Evolutionary conservation across 2,797 vertebrate genomes (phyloP).

Genomic region (Chelidonichthys spinosus): DNA sequence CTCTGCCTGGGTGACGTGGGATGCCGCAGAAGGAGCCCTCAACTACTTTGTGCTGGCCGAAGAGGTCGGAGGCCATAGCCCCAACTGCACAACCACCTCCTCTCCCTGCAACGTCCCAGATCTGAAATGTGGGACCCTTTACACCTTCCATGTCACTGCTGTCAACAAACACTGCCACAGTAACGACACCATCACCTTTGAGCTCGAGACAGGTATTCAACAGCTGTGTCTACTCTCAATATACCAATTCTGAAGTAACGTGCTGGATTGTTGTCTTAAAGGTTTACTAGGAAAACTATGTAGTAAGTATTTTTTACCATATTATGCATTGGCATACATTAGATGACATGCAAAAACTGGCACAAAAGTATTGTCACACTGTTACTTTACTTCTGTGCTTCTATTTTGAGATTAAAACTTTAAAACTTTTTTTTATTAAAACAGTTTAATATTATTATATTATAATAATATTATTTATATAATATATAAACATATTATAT

Average conservation of each 20-base stretch:
- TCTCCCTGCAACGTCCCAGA: slow-evolving; percentile 73
- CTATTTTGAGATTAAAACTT: not conserved
- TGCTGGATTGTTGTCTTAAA: not conserved
- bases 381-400: not conserved
- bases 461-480: no score
- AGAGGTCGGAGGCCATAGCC: slow-evolving; percentile 52
- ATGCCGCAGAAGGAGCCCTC: slow-evolving; percentile 67
- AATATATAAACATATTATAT: no score
- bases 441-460: not conserved
- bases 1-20: slow-evolving; percentile 79
- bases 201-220: slow-evolving; percentile 80
- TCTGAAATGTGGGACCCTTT: slow-evolving; percentile 78
- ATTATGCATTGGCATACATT: not conserved
- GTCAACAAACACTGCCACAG: slow-evolving; percentile 75
- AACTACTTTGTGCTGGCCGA: slow-evolving; percentile 72
- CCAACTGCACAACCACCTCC: slow-evolving; percentile 61
- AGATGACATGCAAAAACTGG: not conserved
- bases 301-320: not conserved
- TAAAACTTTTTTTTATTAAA: not conserved
- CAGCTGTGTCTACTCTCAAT: not conserved
- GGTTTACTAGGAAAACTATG: not conserved
- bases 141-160: slow-evolving; percentile 76
- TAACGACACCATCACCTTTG: slow-evolving; percentile 62
- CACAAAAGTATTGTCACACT: not conserved
- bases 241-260: not conserved